Evolutionary conservation across 2,797 vertebrate species (phyloP).

Genomic region (Pampus argenteus): DNA sequence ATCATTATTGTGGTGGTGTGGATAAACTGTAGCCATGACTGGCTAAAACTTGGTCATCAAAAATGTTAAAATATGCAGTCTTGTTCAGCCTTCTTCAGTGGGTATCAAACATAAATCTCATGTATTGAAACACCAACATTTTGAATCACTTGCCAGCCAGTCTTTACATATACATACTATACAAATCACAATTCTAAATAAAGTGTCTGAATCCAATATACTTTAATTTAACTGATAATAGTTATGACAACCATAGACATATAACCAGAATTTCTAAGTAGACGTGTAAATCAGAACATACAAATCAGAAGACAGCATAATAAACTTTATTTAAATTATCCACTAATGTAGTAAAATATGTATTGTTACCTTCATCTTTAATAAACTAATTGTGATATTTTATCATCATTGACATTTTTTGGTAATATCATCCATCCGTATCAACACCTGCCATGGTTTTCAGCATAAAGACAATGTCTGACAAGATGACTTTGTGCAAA

Average conservation of each 20-base stretch:
- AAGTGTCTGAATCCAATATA: too few relatives aligned
- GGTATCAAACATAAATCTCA: background rate
- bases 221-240: too few relatives aligned
- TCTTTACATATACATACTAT: background rate
- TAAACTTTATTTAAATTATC: background rate
- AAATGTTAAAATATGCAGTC: slow-evolving; percentile 9
- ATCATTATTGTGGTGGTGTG: background rate
- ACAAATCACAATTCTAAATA: too few relatives aligned
- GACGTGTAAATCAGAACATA: too few relatives aligned
- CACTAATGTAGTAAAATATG: background rate
- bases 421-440: background rate
- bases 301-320: background rate
- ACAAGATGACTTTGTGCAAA: background rate
- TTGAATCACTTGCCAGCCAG: background rate
- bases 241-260: too few relatives aligned
- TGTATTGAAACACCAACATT: background rate
- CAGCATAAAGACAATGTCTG: background rate
- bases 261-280: too few relatives aligned
- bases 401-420: background rate
- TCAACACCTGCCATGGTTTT: background rate
- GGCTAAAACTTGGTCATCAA: background rate
- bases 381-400: background rate
- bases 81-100: slow-evolving; percentile 8
- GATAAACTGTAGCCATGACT: slow-evolving; percentile 8
- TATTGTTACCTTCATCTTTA: background rate